Evolutionary conservation across 23 tunicate species (phyloP).

Genomic region (Trididemnum miniatum): DNA sequence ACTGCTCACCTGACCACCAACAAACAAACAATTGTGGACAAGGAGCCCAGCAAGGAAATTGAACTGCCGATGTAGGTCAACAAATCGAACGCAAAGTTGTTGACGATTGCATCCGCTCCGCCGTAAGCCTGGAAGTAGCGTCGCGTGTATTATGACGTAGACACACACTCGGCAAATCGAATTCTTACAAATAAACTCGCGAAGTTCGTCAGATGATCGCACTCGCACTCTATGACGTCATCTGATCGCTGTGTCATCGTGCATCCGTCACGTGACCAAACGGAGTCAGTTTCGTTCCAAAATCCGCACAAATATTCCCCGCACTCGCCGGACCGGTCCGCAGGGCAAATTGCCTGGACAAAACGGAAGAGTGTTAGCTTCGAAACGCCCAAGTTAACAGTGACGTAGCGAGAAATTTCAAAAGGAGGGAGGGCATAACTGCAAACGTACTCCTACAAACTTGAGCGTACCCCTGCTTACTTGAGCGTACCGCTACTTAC

Average conservation of each 20-base stretch:
- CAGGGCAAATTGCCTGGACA: too few species aligned
- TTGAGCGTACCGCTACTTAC: too few species aligned
- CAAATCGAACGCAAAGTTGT: conserved; percentile 1
- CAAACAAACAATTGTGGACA: neutral
- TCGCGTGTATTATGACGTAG: too few species aligned
- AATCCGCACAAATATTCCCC: conserved; percentile 23
- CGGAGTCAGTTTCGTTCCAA: neutral
- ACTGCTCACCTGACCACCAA: neutral
- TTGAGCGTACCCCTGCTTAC: too few species aligned
- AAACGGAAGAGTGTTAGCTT: too few species aligned
- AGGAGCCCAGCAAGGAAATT: neutral
- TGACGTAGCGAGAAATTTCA: too few species aligned
- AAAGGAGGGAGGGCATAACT: too few species aligned
- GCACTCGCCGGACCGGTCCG: neutral
- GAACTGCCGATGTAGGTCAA: conserved; percentile 8
- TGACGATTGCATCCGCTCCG: neutral
- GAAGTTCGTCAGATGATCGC: conserved; percentile 30
- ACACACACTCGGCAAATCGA: too few species aligned
- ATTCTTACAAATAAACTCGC: conserved; percentile 17
- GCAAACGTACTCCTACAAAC: too few species aligned
- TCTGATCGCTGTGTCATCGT: neutral
- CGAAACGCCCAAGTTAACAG: too few species aligned
- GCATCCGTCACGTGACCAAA: conserved; percentile 24
- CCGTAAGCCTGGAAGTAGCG: conserved; percentile 36
- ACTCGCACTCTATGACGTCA: conserved; percentile 4